A percentile compares a stretch with the other conserved stretches of the same genome.
These are phyloP conservation scores for Harpalus rufipes DNA, from an alignment of 2,888 invertebrate genomes.

Conservation along the genomic window DNA sequence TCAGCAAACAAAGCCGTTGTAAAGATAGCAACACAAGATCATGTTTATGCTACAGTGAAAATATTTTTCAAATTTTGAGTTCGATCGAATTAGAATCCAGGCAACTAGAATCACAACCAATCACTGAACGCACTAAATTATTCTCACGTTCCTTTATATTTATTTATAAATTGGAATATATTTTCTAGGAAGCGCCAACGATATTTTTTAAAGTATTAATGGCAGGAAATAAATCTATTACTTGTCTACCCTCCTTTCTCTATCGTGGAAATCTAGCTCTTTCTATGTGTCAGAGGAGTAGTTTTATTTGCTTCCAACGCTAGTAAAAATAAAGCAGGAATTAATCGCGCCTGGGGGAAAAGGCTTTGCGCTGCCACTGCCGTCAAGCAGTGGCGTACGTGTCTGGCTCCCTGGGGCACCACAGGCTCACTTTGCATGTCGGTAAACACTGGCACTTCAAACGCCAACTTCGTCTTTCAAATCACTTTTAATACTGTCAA, in stretches of 20 bases:
- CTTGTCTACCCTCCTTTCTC: not conserved
- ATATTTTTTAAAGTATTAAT: not conserved
- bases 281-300: not conserved
- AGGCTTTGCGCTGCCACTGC: not conserved
- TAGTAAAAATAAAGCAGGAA: constrained; percentile 22
- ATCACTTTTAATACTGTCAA: not conserved
- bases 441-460: constrained; percentile 8
- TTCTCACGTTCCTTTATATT: not conserved
- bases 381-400: constrained; percentile 12
- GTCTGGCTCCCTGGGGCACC: not conserved
- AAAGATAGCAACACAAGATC: too few relatives aligned
- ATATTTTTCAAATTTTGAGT: too few relatives aligned
- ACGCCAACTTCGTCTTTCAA: not conserved
- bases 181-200: not conserved
- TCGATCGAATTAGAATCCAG: too few relatives aligned
- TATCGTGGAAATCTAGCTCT: not conserved
- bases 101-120: too few relatives aligned
- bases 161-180: constrained; percentile 8
- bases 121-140: too few relatives aligned
- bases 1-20: too few relatives aligned
- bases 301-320: not conserved
- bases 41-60: too few relatives aligned
- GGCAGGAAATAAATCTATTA: constrained; percentile 3
- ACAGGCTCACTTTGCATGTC: constrained; percentile 18
- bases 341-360: constrained; percentile 11